Conservation (phyloP, 2,113 vertebrate species). For the Coptodon bakossiorum region DNA sequence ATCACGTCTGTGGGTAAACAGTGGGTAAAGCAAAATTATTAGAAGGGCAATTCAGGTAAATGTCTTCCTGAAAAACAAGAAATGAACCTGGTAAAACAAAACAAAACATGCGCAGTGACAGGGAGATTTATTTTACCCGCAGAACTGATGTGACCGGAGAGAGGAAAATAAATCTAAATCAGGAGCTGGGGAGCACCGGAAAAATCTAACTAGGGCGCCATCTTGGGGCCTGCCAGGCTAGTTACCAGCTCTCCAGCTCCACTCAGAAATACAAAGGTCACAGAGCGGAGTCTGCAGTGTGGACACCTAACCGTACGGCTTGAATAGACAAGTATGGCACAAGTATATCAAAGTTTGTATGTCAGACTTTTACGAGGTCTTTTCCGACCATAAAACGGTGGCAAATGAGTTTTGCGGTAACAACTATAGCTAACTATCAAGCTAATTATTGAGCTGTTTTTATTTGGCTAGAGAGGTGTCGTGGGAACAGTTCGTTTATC, state of each 20-base stretch:
- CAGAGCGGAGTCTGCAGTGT: neutral
- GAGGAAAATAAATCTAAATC: neutral
- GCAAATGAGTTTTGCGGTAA: neutral
- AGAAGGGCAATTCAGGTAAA: neutral
- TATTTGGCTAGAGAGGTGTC: neutral
- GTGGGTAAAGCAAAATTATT: neutral
- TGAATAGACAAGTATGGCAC: neutral
- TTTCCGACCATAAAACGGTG: neutral
- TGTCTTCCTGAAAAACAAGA: neutral
- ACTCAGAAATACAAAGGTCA: neutral
- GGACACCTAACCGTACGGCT: neutral
- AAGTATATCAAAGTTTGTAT: neutral
- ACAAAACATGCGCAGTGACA: neutral
- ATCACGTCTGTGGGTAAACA: neutral
- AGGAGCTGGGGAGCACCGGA: neutral
- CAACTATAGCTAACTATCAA: neutral
- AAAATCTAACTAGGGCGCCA: conserved; percentile 5
- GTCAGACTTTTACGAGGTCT: neutral
- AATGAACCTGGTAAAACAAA: neutral
- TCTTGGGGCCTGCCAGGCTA: neutral
- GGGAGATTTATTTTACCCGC: neutral
- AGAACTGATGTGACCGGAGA: neutral
- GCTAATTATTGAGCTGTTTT: neutral
- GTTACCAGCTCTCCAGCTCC: neutral
- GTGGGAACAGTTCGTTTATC: neutral